Conservation (phyloP, 2,888 invertebrate genomes). For the Cantharis nigra region DNA sequence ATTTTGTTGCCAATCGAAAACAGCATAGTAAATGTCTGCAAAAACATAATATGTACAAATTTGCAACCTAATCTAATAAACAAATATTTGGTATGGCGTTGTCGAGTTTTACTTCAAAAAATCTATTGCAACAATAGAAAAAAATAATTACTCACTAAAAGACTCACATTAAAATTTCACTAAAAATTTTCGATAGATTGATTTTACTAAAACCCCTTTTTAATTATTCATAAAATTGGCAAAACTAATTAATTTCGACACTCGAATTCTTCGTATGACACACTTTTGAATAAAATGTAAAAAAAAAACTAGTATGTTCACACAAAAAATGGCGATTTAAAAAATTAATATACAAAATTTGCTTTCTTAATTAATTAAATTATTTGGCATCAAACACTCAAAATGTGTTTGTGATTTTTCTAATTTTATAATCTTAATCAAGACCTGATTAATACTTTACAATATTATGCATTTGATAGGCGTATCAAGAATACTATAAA, state of each 20-base stretch:
- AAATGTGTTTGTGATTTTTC: slow-evolving; percentile 37
- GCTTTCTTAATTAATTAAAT: slow-evolving; percentile 16
- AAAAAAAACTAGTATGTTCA: neutral
- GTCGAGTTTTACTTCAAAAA: slow-evolving; percentile 20
- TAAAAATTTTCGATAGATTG: neutral
- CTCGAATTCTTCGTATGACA: neutral
- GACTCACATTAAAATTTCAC: neutral
- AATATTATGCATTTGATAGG: slow-evolving; percentile 50
- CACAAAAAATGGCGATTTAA: neutral
- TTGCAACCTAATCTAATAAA: slow-evolving; percentile 17
- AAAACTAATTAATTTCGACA: neutral
- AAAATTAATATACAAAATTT: neutral
- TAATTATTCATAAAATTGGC: neutral
- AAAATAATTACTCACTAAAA: neutral
- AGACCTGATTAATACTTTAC: slow-evolving; percentile 43
- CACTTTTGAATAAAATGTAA: neutral
- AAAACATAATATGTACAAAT: slow-evolving; percentile 19
- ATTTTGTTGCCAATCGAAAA: slow-evolving; percentile 14
- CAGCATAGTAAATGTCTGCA: slow-evolving; percentile 8
- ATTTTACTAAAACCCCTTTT: neutral
- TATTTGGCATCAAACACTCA: slow-evolving; percentile 54
- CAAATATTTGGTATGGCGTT: slow-evolving; percentile 21
- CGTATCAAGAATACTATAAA: slow-evolving; percentile 53
- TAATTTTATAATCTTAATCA: slow-evolving; percentile 26
- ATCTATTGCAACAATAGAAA: slow-evolving; percentile 2